Base-by-base conservation (phyloP, 2,888 invertebrate genomes). In the Drosophila vallismaia region DNA sequence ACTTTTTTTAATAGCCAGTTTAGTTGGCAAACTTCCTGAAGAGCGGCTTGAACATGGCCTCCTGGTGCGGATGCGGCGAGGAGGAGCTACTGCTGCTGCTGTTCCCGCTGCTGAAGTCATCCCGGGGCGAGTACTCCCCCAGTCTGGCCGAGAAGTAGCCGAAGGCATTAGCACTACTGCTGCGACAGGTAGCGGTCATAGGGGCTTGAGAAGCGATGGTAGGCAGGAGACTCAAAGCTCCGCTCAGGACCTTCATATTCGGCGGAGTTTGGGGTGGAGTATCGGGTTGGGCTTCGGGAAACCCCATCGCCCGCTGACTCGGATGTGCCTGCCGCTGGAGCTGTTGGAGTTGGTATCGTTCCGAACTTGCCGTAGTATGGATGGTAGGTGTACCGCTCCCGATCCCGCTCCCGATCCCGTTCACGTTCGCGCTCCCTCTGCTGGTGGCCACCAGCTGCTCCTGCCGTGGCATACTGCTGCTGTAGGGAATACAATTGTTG, bases 251-350 rank as follows among this genome's bases (percentile, higher is more conserved):
- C 92, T 97, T 97, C 96, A 97, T 96, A 93, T 96, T 97, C 91
- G 97, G 97, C 78, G 97, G 97, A 78, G 97, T 98, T 92, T 97
- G 97, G 36, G 97, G 97, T 82, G 97, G 97, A 75, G 97, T 97
- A 92, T 97, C 97, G 85, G 92, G 94, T 91, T 95, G 95, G 92
- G 97, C 95, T 92, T 97, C 96, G 90, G 96, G 96, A 93, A 97
- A 96, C 90, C 96, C 95, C 92, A 95, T 94, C 92, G 86, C 90
- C 89, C 89, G 83, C 77, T 91, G 91, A 83, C 77, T 89, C 83
- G 86, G 86, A 88, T 79, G 81, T 88, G 75, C 89, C 63, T 84
- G 88, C 70, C 78, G 76, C 49, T 70, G 68, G 36, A 28, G 51
- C 36, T 45, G 59, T 36, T 46, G 70, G 12, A 49, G 76, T 53